phyloP scores from a whole-genome alignment of 2,888 invertebrate species.

The Halictus ligatus region DNA sequence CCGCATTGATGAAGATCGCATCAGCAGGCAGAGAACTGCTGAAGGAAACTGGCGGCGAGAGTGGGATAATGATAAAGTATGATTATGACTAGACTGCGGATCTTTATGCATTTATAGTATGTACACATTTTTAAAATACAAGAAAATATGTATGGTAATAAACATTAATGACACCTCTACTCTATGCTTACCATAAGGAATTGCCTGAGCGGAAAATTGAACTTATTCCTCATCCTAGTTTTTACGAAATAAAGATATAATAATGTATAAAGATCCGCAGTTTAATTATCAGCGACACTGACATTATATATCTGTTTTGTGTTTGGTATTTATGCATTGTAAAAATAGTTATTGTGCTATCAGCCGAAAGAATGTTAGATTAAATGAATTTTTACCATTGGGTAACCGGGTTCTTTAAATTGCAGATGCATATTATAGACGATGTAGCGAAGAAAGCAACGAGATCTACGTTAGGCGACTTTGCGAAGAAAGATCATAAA shows the following conservation, averaged over 20 bases:
- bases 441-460: conserved; percentile 60
- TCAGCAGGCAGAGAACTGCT: conserved; percentile 83
- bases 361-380: background rate
- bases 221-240: background rate
- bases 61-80: conserved; percentile 84
- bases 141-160: background rate
- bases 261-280: conserved; percentile 1
- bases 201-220: background rate
- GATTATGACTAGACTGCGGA: background rate
- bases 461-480: conserved; percentile 57
- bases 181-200: conserved; percentile 1
- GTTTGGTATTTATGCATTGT: background rate
- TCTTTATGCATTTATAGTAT: conserved; percentile 9
- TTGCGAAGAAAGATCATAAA: conserved; percentile 71
- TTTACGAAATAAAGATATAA: background rate
- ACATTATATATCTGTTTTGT: background rate
- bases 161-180: background rate
- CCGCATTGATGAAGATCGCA: conserved; percentile 83
- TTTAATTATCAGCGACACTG: background rate
- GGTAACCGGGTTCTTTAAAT: conserved; percentile 7
- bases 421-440: conserved; percentile 67
- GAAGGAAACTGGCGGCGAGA: conserved; percentile 85
- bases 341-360: background rate
- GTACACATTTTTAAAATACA: background rate
- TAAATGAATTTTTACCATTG: background rate